phyloP scores from a whole-genome alignment of 2,797 vertebrate species.

The Peromyscus eremicus region DNA sequence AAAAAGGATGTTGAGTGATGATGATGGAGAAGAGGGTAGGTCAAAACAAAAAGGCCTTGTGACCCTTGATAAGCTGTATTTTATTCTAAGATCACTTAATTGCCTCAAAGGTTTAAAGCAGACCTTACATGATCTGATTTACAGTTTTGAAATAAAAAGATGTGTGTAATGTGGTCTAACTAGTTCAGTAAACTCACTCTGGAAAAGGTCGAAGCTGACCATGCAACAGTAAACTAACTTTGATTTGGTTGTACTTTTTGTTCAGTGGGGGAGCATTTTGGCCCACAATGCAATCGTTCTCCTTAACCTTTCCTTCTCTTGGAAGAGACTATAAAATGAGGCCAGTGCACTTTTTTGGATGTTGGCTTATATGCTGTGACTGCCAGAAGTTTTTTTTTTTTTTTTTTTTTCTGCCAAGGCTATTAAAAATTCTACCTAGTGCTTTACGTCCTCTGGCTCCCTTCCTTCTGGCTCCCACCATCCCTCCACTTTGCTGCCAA shows the following conservation, averaged over 20 bases:
- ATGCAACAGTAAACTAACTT: neutral
- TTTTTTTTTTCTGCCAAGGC: neutral
- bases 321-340: constrained; percentile 50
- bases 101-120: constrained; percentile 39
- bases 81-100: constrained; percentile 39
- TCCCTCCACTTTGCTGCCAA: constrained; percentile 55
- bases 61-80: constrained; percentile 15
- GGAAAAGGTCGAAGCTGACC: neutral
- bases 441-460: constrained; percentile 60
- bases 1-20: neutral
- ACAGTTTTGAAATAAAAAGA: neutral
- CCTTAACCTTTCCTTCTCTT: neutral
- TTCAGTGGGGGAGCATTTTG: constrained; percentile 13
- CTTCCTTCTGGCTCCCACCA: constrained; percentile 58
- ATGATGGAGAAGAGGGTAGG: neutral
- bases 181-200: neutral
- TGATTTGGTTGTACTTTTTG: constrained; percentile 47
- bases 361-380: constrained; percentile 3
- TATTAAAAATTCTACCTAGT: constrained; percentile 71
- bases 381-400: constrained; percentile 59
- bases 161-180: neutral
- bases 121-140: neutral
- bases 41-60: neutral
- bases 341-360: constrained; percentile 56
- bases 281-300: constrained; percentile 16